Conservation (phyloP, 2,113 vertebrate species). For the Cryptoleucopteryx plumbea region DNA sequence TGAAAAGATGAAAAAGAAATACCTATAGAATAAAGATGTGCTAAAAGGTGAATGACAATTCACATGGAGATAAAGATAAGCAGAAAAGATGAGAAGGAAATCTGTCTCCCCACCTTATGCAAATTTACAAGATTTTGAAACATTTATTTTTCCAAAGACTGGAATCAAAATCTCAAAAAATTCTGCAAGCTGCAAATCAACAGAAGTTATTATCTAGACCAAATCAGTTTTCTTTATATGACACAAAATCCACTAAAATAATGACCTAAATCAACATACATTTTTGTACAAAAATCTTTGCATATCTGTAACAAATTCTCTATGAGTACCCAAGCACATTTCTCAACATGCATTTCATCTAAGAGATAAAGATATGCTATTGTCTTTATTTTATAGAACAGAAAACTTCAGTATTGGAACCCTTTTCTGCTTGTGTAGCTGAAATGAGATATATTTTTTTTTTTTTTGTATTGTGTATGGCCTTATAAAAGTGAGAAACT, state of each 20-base stretch:
- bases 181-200: not conserved
- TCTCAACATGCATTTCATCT: not conserved
- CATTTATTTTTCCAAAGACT: not conserved
- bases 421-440: rapidly evolving
- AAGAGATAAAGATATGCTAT: not conserved
- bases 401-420: not conserved
- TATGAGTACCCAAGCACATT: not conserved
- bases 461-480: not conserved
- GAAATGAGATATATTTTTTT: not conserved
- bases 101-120: not conserved
- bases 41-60: not conserved
- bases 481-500: not conserved
- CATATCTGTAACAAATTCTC: not conserved
- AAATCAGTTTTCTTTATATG: not conserved
- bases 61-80: constrained; percentile 3
- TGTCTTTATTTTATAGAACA: not conserved
- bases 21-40: not conserved
- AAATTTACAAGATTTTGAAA: constrained; percentile 13
- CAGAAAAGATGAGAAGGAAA: not conserved
- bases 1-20: constrained; percentile 18
- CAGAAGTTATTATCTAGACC: not conserved
- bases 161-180: not conserved
- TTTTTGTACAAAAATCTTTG: not conserved
- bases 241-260: not conserved
- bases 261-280: not conserved